Evolutionary conservation across 2,113 vertebrate genomes (phyloP).

Genomic region (Gila orcuttii): DNA sequence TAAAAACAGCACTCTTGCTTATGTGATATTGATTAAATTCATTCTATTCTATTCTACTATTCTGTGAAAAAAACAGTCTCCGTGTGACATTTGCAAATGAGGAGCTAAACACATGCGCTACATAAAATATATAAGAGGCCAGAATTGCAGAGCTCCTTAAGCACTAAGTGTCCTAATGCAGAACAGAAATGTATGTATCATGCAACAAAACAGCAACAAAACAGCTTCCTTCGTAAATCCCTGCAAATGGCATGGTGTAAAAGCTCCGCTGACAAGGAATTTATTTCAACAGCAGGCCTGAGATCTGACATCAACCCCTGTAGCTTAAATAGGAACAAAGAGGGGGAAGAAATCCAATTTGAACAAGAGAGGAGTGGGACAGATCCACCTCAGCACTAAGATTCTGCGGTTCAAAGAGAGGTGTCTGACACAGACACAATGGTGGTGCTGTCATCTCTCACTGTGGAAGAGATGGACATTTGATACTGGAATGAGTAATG

Average conservation of each 20-base stretch:
- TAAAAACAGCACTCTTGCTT: background rate
- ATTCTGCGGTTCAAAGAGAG: slow-evolving; percentile 41
- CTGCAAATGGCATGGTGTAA: slow-evolving; percentile 45
- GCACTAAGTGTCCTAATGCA: slow-evolving; percentile 27
- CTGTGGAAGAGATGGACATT: slow-evolving; percentile 46
- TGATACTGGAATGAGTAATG: slow-evolving; percentile 55
- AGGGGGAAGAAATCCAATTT: slow-evolving; percentile 54
- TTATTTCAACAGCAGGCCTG: slow-evolving; percentile 35
- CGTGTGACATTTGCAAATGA: slow-evolving; percentile 48
- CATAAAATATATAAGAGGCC: slow-evolving; percentile 44
- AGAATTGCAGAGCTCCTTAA: slow-evolving; percentile 27
- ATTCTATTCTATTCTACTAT: slow-evolving; percentile 40
- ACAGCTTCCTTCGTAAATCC: slow-evolving; percentile 47
- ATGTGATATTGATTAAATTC: slow-evolving; percentile 31
- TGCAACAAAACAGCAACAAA: slow-evolving; percentile 32
- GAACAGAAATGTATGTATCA: slow-evolving; percentile 32
- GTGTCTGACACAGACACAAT: slow-evolving; percentile 54
- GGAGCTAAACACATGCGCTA: slow-evolving; percentile 35
- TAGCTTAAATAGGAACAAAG: slow-evolving; percentile 45
- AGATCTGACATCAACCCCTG: slow-evolving; percentile 49
- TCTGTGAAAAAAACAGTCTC: slow-evolving; percentile 38
- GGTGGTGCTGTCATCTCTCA: slow-evolving; percentile 50
- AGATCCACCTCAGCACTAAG: slow-evolving; percentile 54
- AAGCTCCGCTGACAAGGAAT: slow-evolving; percentile 44
- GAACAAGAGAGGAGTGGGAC: slow-evolving; percentile 40